Base-by-base conservation (phyloP, 2,797 vertebrate genomes). In the Argya squamiceps region DNA sequence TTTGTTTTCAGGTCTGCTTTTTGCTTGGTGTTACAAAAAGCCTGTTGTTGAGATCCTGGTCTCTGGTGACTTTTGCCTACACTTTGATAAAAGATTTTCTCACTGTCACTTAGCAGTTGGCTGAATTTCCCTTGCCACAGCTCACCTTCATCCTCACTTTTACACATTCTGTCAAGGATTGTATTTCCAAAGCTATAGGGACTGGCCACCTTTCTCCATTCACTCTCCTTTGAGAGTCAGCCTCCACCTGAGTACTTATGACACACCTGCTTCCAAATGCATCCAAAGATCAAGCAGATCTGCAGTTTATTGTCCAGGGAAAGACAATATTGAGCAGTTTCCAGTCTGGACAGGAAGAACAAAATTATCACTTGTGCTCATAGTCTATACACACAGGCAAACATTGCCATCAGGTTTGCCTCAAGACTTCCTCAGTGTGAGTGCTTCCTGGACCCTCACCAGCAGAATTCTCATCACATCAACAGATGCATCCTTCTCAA, bases 1-100 rank as follows among this genome's bases (percentile, higher is more conserved):
- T 94, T 96, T 91, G 47, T 84, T 90, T 88, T 55, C 60, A 77
- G 47, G 52, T 63, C 73, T 94, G 39, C 46, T 95, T 94, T 96
- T 84, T 27, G 3, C 34, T 67, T 55, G 32, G 21, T 63, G 34
- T 85, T 79, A 64, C 62, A 88, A 81, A 82, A 92, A 79, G 29
- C 20, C 71, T 67, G 46, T 46, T 18, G 41, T 62, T 90, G 62
- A 87, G 89, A 92, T 88, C 43, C 43, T 52, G 17, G 16, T 32
- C 39, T 21, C 30, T 81, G 18, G 58, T 58, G 34, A 67, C 17
- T 67, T 92, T 63, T 63, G 20, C 27, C 55, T 58, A 15, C 1
- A 2, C 27, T 50, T 81, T 53, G 23, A n/a, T 71, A 16, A 60
- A 67, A 53, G 5, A 12, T 84, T 86, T 84, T 92, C 27, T 81